phyloP scores from a whole-genome alignment of 30 jellyfish, hydroid and myxozoan species.

The Aurelia aurita complex sp. Pacific region DNA sequence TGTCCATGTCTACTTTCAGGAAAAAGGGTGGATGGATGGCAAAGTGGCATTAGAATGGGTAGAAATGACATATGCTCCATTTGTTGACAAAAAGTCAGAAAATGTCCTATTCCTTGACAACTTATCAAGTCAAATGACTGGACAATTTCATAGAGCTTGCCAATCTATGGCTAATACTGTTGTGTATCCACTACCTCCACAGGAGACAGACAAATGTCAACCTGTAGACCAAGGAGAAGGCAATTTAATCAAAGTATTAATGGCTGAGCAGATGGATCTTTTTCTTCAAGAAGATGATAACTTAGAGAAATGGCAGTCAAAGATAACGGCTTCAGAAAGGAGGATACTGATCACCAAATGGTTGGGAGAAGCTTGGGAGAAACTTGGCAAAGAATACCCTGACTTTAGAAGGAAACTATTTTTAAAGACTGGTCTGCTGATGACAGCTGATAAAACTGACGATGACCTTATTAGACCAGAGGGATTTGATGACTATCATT shows the following conservation, averaged over 20 bases:
- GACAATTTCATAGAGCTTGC: constrained; percentile 25
- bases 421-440: constrained; percentile 34
- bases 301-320: background rate
- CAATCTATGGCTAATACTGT: constrained; percentile 19
- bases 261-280: constrained; percentile 39
- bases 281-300: constrained; percentile 6
- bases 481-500: constrained; percentile 19
- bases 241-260: constrained; percentile 8
- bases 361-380: constrained; percentile 37
- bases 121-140: constrained; percentile 15
- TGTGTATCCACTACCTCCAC: constrained; percentile 34
- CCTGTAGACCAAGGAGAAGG: constrained; percentile 41
- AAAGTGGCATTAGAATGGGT: constrained; percentile 27
- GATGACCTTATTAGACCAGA: constrained; percentile 25
- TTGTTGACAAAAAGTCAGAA: constrained; percentile 21
- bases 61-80: constrained; percentile 20
- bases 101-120: constrained; percentile 32
- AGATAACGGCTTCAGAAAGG: constrained; percentile 22
- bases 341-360: constrained; percentile 37
- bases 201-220: constrained; percentile 26
- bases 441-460: constrained; percentile 42
- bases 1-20: constrained; percentile 33
- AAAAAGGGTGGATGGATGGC: constrained; percentile 42
- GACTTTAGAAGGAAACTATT: constrained; percentile 38
- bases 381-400: constrained; percentile 10